These are phyloP conservation scores for Lycaon pictus DNA, from an alignment of 2,113 vertebrate species.

Conservation along the genomic window DNA sequence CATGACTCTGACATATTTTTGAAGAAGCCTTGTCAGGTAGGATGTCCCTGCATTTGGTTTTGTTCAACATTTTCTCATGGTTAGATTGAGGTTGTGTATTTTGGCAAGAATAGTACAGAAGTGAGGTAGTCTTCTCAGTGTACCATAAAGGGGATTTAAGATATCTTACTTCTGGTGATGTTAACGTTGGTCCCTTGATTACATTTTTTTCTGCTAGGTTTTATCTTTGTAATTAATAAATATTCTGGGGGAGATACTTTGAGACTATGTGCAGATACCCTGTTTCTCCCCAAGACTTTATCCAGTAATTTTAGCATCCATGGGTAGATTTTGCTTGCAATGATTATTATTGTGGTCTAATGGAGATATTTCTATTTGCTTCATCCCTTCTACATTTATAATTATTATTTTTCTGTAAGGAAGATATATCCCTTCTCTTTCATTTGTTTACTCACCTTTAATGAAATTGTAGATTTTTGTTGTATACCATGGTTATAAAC, in stretches of 20 bases:
- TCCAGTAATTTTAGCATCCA: background rate
- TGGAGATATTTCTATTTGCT: background rate
- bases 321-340: background rate
- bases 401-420: background rate
- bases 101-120: background rate
- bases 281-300: background rate
- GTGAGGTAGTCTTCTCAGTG: background rate
- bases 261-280: background rate
- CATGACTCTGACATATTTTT: background rate
- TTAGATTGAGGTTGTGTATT: background rate
- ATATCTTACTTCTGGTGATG: background rate
- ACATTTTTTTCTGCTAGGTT: background rate
- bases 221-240: constrained; percentile 9
- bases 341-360: background rate
- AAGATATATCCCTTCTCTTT: background rate
- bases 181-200: background rate
- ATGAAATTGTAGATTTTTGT: background rate
- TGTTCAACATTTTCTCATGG: background rate
- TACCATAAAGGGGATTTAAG: no score
- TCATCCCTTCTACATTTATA: background rate
- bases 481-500: background rate
- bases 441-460: background rate
- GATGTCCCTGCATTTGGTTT: background rate
- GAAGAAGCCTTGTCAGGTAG: background rate
- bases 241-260: background rate